These are phyloP conservation scores for Calephelis virginiensis DNA, from an alignment of 1,140 invertebrate species.

Conservation along the genomic window DNA sequence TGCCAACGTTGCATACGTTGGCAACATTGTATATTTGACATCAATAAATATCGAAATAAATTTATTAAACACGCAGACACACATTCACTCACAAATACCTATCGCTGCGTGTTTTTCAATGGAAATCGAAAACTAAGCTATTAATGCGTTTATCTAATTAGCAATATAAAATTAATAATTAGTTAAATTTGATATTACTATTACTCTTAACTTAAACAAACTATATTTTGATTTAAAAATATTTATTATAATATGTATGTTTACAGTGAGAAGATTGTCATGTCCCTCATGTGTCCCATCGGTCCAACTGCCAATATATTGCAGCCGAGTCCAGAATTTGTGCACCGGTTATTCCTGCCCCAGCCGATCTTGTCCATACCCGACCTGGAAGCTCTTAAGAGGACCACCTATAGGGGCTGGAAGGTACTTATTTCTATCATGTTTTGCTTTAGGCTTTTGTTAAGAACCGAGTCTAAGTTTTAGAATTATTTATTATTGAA, in stretches of 20 bases:
- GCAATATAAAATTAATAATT: too few relatives aligned
- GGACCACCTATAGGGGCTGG: slow-evolving; percentile 93
- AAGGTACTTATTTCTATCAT: slow-evolving; percentile 68
- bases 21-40: too few relatives aligned
- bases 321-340: slow-evolving; percentile 92
- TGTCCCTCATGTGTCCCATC: slow-evolving; percentile 96
- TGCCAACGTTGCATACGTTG: too few relatives aligned
- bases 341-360: slow-evolving; percentile 94
- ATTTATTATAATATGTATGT: background rate
- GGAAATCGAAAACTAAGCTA: too few relatives aligned
- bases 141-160: too few relatives aligned
- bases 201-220: too few relatives aligned
- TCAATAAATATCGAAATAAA: too few relatives aligned
- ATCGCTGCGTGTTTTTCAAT: too few relatives aligned
- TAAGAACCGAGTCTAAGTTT: background rate
- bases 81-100: too few relatives aligned
- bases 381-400: slow-evolving; percentile 93
- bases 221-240: background rate
- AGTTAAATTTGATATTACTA: too few relatives aligned
- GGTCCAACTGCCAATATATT: slow-evolving; percentile 97
- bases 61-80: too few relatives aligned
- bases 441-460: background rate
- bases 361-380: slow-evolving; percentile 96
- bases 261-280: slow-evolving; percentile 96
- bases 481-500: too few relatives aligned